Base-by-base conservation (phyloP, 2,797 vertebrate species). In the Cichlasoma orientale region DNA sequence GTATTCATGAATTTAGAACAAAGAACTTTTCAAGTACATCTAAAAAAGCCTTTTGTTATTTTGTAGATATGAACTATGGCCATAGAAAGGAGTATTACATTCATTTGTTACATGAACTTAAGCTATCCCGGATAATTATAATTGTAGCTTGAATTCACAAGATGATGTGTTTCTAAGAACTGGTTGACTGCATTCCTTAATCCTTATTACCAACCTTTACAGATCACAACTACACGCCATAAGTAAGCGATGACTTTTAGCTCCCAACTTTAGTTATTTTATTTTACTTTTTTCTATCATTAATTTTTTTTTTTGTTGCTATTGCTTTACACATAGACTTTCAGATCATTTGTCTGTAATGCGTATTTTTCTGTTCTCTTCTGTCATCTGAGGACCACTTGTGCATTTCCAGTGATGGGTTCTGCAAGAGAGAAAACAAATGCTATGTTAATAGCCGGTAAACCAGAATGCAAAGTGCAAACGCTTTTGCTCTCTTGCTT, bases 401-500 rank as follows among this genome's bases (percentile, higher is more conserved):
- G 3, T 41, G 4, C 25, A 47, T 47, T 44, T 66, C 23, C 59
- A 63, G 44, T 3, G 0, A 18, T 11, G 59, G 5, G 14, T 44
- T 44, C 9, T 44, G 14, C 5, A 27, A 66, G 44, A 1, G 21
- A 44, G n/a, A 63, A 63, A 14, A 44, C 10, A 44, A 10, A 19
- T 1, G 6, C 23, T 16, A 1, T 19, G 61, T 79, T 72, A 81
- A 63, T 50, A 83, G 72, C n/a, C 82, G 19, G 63, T 56, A 69
- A 76, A 88, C 79, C 79, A 79, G 59, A 82, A 72, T 52, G 13
- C 61, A 82, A 52, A 53, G 78, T 80, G 82, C 36, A 63, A 85
- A 75, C 69, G 38, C 63, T 77, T 72, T 75, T 36, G 47, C 29
- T 53, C 18, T 50, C 55, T 63, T 72, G 44, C 63, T 41, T 78